These are phyloP conservation scores for Diloba caeruleocephala DNA, from an alignment of 2,888 invertebrate genomes.

Conservation along the genomic window DNA sequence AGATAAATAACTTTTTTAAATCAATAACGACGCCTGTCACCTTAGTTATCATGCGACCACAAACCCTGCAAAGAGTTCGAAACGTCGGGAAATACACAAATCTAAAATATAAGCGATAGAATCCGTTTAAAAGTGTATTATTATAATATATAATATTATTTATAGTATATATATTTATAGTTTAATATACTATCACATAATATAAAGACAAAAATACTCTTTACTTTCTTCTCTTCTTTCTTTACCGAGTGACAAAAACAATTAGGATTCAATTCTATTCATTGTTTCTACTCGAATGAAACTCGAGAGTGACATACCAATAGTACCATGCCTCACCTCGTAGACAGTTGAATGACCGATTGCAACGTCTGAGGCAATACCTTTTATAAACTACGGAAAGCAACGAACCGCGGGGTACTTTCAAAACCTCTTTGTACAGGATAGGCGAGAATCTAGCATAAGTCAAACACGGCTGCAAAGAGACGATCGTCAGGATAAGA, in stretches of 20 bases:
- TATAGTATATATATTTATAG: too few relatives aligned
- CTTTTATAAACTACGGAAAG: constrained; percentile 60
- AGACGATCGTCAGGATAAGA: constrained; percentile 52
- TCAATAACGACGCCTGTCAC: too few relatives aligned
- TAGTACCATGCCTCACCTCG: constrained; percentile 46
- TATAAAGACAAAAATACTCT: too few relatives aligned
- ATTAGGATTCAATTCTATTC: constrained; percentile 11
- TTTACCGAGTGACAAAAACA: neutral
- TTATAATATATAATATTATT: too few relatives aligned
- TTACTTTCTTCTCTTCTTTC: too few relatives aligned
- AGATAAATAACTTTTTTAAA: too few relatives aligned
- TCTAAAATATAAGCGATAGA: too few relatives aligned
- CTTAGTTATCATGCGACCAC: too few relatives aligned
- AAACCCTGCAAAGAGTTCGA: too few relatives aligned
- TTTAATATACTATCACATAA: too few relatives aligned
- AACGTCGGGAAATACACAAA: too few relatives aligned
- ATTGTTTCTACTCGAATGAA: constrained; percentile 21
- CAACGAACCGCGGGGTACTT: constrained; percentile 58
- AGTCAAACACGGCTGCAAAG: constrained; percentile 42
- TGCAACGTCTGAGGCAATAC: constrained; percentile 54
- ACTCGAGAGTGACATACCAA: constrained; percentile 39
- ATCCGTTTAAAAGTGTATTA: too few relatives aligned
- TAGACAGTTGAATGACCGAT: constrained; percentile 68
- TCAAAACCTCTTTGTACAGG: constrained; percentile 56
- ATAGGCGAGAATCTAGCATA: constrained; percentile 38